Base-by-base conservation (phyloP, 1,140 invertebrate genomes). In the Bombus haemorrhoidalis region DNA sequence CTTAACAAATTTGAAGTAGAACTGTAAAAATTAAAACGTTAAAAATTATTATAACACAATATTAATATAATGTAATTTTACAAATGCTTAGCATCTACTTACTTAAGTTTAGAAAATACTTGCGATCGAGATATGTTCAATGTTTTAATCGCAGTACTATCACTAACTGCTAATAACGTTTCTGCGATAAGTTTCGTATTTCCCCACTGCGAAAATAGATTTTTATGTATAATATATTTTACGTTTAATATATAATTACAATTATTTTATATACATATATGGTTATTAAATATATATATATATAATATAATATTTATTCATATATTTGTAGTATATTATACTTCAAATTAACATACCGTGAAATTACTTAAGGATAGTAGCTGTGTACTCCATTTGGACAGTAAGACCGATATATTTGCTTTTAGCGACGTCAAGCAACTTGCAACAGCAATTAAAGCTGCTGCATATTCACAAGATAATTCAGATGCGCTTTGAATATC, bases 361-460 rank as follows among this genome's bases (percentile, higher is more conserved):
- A 92, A 83, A 25, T 89, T 85, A n/a, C 86, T 75, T 47, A 94
- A n/a, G 5, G 84, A 88, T 6, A 79, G 81, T 32, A 95, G 77
- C 53, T 95, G 94, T 13, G 91, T 93, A 41, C 90, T 95, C 94
- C 94, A 95, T 81, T 95, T 95, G 2, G 62, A 73, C 22, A 95
- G 76, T 10, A 95, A 87, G 3, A 87, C 85, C 0, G 86, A 84
- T 28, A 95, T 91, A 34, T 87, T 86, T 18, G 77, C 57, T 87
- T 80, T 93, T 12, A 95, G 76, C 13, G 87, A 74, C 8, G 32
- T 13, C 62, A 92, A 91, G 39, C 86, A 87, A 78, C 74, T 87
- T 22, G 92, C 85, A 18, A 95, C 86, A 25, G 87, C 79, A n/a
- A 95, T 86, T 10, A 95, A 73, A 12, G 92, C 91, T 28, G 92